Base-by-base conservation (phyloP, 2,113 vertebrate genomes). In the Thunnus thynnus region DNA sequence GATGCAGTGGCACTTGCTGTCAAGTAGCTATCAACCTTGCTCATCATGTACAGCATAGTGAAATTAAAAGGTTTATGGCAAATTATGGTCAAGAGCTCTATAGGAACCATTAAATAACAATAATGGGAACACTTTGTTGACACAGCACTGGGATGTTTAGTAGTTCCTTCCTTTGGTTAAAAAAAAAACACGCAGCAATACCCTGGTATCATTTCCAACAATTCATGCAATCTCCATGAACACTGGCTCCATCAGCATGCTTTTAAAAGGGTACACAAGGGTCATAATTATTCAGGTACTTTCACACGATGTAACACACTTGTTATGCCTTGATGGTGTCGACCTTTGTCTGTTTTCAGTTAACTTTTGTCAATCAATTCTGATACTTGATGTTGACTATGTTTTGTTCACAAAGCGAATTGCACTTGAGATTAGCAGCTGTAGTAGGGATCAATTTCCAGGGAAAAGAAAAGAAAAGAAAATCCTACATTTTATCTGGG, bases 391-490 rank as follows among this genome's bases (percentile, higher is more conserved):
- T 94, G 94, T 94, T 94, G 84, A 92, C 89, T 93, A 93, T 95
- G 93, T 95, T 95, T 93, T 93, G 89, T 93, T 94, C 93, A 93
- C 93, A 83, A 91, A 94, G 81, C 90, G 65, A 94, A 93, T 89
- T 91, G 89, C 91, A 92, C 90, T 91, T 82, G 93, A 93, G 94
- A 94, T 95, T 95, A 96, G 94, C 95, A 95, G 94, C 94, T 96
- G 94, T 84, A 86, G 93, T 91, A 64, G 65, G 83, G 88, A 88
- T 73, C 67, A 7, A 69, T 64, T 60, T 72, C 70, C 20, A 48
- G n/a, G 0, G 48, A 20, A 25, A 48, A 50, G 16, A 22, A 47
- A 60, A 13, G 0, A 10, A 8, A 17, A 72, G 66, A 47, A 56
- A 56, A 68, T 57, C 3, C 4, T 10, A 58, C 66, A 44, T 58